phyloP scores from a whole-genome alignment of 2,888 invertebrate genomes.

The Ectropis crepuscularia region DNA sequence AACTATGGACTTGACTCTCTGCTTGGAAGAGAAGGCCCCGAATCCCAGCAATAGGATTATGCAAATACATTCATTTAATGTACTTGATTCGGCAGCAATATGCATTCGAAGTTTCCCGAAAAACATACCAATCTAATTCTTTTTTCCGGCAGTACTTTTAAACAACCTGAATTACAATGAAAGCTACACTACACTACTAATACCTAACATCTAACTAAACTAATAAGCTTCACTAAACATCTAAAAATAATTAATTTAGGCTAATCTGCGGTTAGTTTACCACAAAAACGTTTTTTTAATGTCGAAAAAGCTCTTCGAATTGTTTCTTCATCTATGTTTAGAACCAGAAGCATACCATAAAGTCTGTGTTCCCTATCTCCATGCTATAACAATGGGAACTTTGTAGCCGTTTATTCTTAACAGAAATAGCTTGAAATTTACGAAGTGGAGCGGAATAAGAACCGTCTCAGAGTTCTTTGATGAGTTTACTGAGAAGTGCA shows the following conservation, averaged over 20 bases:
- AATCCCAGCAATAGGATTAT: too few relatives aligned
- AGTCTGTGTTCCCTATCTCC: conserved; percentile 25
- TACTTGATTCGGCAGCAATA: too few relatives aligned
- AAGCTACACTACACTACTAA: too few relatives aligned
- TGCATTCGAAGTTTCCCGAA: too few relatives aligned
- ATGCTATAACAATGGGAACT: conserved; percentile 22
- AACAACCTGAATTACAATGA: too few relatives aligned
- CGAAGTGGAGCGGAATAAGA: conserved; percentile 26
- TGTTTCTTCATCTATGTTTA: conserved; percentile 11
- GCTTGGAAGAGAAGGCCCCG: too few relatives aligned
- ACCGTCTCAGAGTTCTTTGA: conserved; percentile 26
- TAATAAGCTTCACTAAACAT: too few relatives aligned
- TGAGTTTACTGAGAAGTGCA: conserved; percentile 12
- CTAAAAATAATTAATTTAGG: background rate
- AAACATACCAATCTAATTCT: too few relatives aligned
- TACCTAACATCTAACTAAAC: too few relatives aligned
- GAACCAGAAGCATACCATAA: conserved; percentile 16
- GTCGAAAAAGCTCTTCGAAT: conserved; percentile 10
- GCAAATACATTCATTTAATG: too few relatives aligned
- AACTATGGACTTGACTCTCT: too few relatives aligned
- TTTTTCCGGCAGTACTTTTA: too few relatives aligned
- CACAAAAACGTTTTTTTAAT: background rate
- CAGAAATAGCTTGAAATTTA: conserved; percentile 31
- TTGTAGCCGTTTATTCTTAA: conserved; percentile 24
- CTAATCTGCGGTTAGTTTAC: background rate